Conservation (phyloP, 2,888 invertebrate species). For the Acanthoscelides obtectus region DNA sequence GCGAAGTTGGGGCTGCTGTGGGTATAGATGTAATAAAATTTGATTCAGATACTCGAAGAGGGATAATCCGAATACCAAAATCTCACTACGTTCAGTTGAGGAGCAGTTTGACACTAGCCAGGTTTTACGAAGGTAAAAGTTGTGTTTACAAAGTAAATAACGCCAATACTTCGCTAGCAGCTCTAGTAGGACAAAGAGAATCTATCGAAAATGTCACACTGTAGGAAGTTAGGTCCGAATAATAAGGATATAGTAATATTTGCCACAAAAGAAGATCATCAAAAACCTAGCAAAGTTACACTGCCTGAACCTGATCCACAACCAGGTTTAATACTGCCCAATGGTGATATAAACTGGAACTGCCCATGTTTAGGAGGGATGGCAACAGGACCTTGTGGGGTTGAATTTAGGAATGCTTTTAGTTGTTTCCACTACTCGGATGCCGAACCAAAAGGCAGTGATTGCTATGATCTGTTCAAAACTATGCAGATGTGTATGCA, state of each 20-base stretch:
- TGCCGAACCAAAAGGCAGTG: conserved; percentile 83
- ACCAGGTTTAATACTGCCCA: conserved; percentile 75
- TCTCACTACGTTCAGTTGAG: conserved; percentile 54
- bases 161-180: conserved; percentile 48
- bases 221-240: conserved; percentile 49
- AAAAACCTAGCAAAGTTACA: conserved; percentile 63
- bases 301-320: conserved; percentile 70
- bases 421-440: conserved; percentile 91
- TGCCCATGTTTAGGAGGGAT: conserved; percentile 97
- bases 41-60: conserved; percentile 45
- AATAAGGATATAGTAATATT: conserved; percentile 83
- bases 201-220: conserved; percentile 48
- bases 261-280: conserved; percentile 74
- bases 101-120: conserved; percentile 54
- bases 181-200: conserved; percentile 41
- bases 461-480: conserved; percentile 87
- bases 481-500: conserved; percentile 90
- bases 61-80: conserved; percentile 53
- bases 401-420: conserved; percentile 90
- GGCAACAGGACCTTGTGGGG: conserved; percentile 94
- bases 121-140: conserved; percentile 47
- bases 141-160: conserved; percentile 55
- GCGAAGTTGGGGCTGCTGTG: conserved; percentile 53
- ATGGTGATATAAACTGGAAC: conserved; percentile 93
- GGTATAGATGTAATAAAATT: conserved; percentile 57